Evolutionary conservation across 2,888 invertebrate species (phyloP).

Genomic region (Scelioninae gen. 1): DNA sequence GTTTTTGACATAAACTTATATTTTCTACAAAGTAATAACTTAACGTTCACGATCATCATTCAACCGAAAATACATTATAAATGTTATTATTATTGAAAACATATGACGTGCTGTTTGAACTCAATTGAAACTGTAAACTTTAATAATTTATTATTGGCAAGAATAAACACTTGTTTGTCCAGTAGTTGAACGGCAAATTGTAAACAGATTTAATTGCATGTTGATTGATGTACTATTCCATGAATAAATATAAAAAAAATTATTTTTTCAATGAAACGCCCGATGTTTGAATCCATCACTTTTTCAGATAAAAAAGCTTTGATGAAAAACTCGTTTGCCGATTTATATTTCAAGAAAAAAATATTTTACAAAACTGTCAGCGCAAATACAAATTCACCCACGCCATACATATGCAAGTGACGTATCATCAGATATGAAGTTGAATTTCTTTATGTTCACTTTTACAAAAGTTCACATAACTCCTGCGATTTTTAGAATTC

Average conservation of each 20-base stretch:
- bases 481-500: conserved; percentile 7
- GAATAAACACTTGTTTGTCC: conserved; percentile 7
- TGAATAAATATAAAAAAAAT: neutral
- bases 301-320: conserved; percentile 41
- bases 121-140: neutral
- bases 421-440: conserved; percentile 35
- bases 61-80: too few relatives aligned
- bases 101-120: neutral
- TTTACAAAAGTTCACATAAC: conserved; percentile 18
- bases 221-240: too few relatives aligned
- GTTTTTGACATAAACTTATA: too few relatives aligned
- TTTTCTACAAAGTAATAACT: too few relatives aligned
- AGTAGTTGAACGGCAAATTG: neutral
- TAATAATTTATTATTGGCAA: conserved; percentile 10
- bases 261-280: too few relatives aligned
- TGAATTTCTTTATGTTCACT: conserved; percentile 37
- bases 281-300: conserved; percentile 38
- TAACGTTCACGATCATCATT: neutral
- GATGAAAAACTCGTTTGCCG: conserved; percentile 17
- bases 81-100: too few relatives aligned
- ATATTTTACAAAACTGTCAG: conserved; percentile 40
- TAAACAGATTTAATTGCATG: conserved; percentile 8
- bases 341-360: conserved; percentile 41
- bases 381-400: conserved; percentile 22
- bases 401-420: conserved; percentile 45